Evolutionary conservation across 2,888 invertebrate genomes (phyloP), one percentile per base, ranked within the genome.

Genomic region (Orthonychiurus folsomi): DNA sequence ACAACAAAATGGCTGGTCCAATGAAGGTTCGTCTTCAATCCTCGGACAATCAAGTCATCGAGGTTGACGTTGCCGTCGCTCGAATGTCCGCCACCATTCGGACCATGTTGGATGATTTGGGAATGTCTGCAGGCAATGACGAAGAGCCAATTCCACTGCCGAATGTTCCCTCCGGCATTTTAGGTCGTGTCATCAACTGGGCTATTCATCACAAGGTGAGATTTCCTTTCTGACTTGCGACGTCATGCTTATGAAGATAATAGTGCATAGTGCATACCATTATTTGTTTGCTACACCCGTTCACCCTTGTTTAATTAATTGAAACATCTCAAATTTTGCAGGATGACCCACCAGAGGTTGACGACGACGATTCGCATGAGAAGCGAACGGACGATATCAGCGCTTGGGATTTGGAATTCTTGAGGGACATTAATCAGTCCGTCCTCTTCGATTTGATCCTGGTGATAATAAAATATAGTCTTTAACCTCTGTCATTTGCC

Each of bases 341-440:
- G 72, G 66, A 66, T 60, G 72, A 72, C 53, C 70, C 70, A 1
- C 63, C 66, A 50, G 37, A 59, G 3, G 37, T 54, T 0, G 70
- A 72, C 9, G 72, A 72, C 3, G 71, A 72, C 56, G 68, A 69
- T 55, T 60, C 63, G 15, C 63, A 65, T 47, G 72, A 70, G 57
- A 66, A 96, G 75, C 82, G 97, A 20, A 97, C 97, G 0, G 97
- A 97, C 77, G 97, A 99, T 76, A 99, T 99, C 72, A 90, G 92
- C 24, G 93, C 93, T 0, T 99, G 99, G 99, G 99, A 99, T 81
- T 93, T 94, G 0, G 97, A 99, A 77, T 99, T 99, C 76, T 80
- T 99, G 3, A 97, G 97, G 82, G 59, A 59, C 50, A 96, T 99
- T 47, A 95, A 96, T 77, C 95, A 96, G 77, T 93, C 93, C 62